Base-by-base conservation (phyloP, 2,113 vertebrate genomes). In the Cephalopterus ornatus region DNA sequence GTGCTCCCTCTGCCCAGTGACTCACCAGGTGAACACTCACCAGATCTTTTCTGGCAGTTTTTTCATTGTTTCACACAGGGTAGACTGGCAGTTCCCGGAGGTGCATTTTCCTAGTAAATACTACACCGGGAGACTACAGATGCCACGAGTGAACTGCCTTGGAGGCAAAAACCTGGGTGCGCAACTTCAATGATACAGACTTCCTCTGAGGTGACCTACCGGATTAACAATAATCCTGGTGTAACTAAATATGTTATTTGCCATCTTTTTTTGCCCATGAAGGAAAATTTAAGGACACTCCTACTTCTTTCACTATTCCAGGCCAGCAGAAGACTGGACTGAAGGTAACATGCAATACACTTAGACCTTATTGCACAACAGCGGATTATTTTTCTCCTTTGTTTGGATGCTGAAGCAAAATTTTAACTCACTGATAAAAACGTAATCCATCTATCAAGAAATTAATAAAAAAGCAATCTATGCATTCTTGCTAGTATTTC, bases 171-270 rank as follows among this genome's bases (percentile, higher is more conserved):
- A 17, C 35, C 14, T 2, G 41, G 12, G 27, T 33, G 39, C 44
- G 68, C 73, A 61, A 32, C 86, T 89, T 95, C 84, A 73, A 0
- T 63, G 70, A 91, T 0, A 72, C 47, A 62, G 55, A 55, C 62
- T 72, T 56, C 41, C 88, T 93, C 35, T 79, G 73, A 95, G 72
- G 78, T 77, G 77, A 90, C 74, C 59, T 76, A 55, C 7, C 77
- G 71, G 59, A 95, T 97, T 95, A 94, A 27, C 81, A 3, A 4
- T 53, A 94, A 92, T 84, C 88, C 92, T 49, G n/a, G 41, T 70
- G 47, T 75, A 91, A 95, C 93, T 95, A 89, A 91, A n/a, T 70
- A 52, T 33, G 76, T 75, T 92, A 92, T 52, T 82, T 87, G 32
- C 14, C 1, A 92, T 46, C 42, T 81, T 86, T 56, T 56, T 70